Percentiles rank a stretch among this genome's conserved stretches.
phyloP scores from a whole-genome alignment of 1,140 invertebrate genomes.

The Lordiphosa collinella region DNA sequence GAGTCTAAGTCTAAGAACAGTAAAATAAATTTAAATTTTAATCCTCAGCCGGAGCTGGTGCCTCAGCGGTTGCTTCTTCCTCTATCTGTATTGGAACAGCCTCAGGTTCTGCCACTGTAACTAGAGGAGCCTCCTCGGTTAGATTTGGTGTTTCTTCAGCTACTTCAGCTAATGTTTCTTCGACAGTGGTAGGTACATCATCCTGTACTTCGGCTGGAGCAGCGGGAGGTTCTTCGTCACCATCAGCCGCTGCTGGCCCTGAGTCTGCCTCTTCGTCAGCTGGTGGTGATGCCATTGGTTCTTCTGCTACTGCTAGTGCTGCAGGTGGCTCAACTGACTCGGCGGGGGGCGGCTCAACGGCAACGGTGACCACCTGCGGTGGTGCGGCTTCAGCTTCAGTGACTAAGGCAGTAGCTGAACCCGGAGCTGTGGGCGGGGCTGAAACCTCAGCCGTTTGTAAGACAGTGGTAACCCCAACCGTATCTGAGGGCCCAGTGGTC shows the following conservation, averaged over 20 bases:
- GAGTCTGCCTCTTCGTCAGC: conserved; percentile 1
- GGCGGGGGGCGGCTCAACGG: not conserved
- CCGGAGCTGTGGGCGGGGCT: not conserved
- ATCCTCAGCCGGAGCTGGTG: conserved; percentile 8
- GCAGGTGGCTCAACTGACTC: not conserved
- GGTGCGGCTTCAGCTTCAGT: not conserved
- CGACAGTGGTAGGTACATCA: conserved; percentile 12
- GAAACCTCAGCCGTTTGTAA: not conserved
- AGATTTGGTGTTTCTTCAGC: not conserved
- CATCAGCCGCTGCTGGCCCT: not conserved
- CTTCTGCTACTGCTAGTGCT: conserved; percentile 1
- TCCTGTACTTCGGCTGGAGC: too few species aligned
- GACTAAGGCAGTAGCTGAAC: not conserved
- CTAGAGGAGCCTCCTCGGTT: conserved; percentile 4
- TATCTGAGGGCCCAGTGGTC: not conserved
- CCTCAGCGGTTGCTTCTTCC: conserved; percentile 1
- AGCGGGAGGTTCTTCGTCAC: conserved; percentile 2
- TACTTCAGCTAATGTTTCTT: too few species aligned
- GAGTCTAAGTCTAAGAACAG: conserved; percentile 4
- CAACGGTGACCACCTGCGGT: not conserved
- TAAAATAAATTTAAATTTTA: conserved; percentile 6
- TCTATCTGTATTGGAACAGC: conserved; percentile 5
- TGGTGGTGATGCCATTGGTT: not conserved
- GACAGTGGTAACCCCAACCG: not conserved
- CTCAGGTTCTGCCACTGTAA: not conserved